Conservation (phyloP, 2,797 vertebrate genomes). For the Enoplosus armatus region DNA sequence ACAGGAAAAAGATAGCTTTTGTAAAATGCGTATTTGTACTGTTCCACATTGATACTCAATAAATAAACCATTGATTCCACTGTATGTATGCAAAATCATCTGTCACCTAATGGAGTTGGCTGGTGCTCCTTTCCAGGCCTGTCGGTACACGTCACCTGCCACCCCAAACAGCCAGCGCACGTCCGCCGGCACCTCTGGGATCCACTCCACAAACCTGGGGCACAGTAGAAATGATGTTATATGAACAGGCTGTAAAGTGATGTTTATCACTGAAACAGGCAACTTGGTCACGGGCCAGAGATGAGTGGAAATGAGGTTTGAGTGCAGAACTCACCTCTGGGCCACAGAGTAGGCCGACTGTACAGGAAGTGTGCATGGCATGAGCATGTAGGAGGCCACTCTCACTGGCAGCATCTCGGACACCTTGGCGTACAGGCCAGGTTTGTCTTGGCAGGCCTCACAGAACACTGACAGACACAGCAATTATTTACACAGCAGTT, state of each 20-base stretch:
- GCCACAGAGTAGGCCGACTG: conserved; percentile 87
- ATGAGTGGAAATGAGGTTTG: neutral
- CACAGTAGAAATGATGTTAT: neutral
- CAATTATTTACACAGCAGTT: neutral
- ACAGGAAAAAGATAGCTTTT: neutral
- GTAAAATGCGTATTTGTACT: neutral
- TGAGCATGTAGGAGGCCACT: conserved; percentile 89
- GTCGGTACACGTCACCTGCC: conserved; percentile 80
- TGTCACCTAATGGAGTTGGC: conserved; percentile 41
- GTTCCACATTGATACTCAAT: neutral
- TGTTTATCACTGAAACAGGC: neutral
- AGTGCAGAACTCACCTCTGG: conserved; percentile 83
- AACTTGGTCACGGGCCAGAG: neutral
- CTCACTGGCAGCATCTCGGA: conserved; percentile 86
- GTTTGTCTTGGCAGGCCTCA: conserved; percentile 84
- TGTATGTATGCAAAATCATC: neutral
- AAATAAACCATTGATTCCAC: neutral
- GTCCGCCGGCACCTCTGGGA: conserved; percentile 91
- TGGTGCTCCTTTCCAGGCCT: conserved; percentile 69
- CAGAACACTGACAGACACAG: conserved; percentile 85
- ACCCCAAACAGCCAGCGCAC: conserved; percentile 87
- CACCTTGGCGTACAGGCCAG: conserved; percentile 83
- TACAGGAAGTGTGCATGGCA: conserved; percentile 92
- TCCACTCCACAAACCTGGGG: conserved; percentile 90
- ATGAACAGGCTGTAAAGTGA: neutral